Evolutionary conservation across 2,888 invertebrate genomes (phyloP), one percentile per base, ranked within the genome.

Genomic region (Euphydryas editha): DNA sequence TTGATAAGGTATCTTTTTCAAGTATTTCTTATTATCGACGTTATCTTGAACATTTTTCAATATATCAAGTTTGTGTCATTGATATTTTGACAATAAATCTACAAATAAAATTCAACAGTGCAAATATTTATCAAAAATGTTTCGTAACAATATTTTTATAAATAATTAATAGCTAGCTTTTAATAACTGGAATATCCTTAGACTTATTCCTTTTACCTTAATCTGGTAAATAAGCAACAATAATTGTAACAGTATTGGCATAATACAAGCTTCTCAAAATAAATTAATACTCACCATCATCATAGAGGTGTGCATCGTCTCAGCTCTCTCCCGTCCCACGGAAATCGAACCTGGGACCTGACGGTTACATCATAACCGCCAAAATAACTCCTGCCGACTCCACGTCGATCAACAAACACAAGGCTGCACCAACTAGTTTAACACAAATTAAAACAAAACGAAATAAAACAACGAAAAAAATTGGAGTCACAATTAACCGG

Each of bases 251-350:
- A 20, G 0, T 49, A 30, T 71, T 69, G 71, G 69, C 70, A 68
- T 62, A 70, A 68, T 58, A 59, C 57, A 59, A 60, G 49, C 44
- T 55, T 55, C 69, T 65, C 54, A 63, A 73, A 71, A 73, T 72
- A 70, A 65, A 21, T 51, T 47, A 42, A 60, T 56, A 81, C 91
- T 87, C 73, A 92, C 92, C 92, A 92, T 92, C 86, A 91, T 92
- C 80, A 92, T 87, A 80, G 92, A 92, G 82, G 91, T 89, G 76
- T 92, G 91, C 92, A 92, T 92, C 62, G 73, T 80, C 61, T 84
- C 83, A 85, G 78, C 75, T 73, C 72, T 71, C 74, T 72, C 74
- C 81, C 90, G 84, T 76, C 72, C 72, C 82, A 76, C 84, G 86
- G 89, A 89, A 86, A 69, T 83, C 85, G 79, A 88, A 87, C 86